These are phyloP conservation scores for Rhopilema esculentum DNA, from an alignment of 30 jellyfish, hydroid and myxozoan species.

Conservation along the genomic window DNA sequence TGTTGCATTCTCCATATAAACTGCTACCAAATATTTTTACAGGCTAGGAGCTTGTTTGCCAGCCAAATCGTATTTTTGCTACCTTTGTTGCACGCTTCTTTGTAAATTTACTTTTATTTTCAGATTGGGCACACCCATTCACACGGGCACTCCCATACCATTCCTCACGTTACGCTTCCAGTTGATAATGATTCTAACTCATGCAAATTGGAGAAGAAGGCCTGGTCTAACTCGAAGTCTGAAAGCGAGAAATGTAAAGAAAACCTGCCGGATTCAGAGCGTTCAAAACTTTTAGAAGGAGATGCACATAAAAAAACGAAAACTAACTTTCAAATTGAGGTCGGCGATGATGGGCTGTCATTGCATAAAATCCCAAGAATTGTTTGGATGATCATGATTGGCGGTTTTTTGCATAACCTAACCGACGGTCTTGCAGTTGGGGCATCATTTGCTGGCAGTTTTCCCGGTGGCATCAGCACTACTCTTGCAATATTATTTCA, in stretches of 20 bases:
- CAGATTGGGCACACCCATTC: slow-evolving; percentile 85
- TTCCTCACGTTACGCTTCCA: slow-evolving; percentile 46
- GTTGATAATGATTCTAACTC: slow-evolving; percentile 20
- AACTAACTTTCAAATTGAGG: not conserved
- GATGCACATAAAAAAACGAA: not conserved
- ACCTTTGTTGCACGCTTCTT: too few species aligned
- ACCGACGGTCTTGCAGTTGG: slow-evolving; percentile 96
- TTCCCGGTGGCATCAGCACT: slow-evolving; percentile 92
- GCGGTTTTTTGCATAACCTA: slow-evolving; percentile 77
- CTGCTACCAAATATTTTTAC: too few species aligned
- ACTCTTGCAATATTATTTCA: slow-evolving; percentile 85
- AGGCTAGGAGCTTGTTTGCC: too few species aligned
- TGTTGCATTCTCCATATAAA: too few species aligned
- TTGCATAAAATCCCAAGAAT: slow-evolving; percentile 66
- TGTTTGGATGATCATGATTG: slow-evolving; percentile 80
- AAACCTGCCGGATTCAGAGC: slow-evolving; percentile 12
- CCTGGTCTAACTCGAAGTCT: not conserved
- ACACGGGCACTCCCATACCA: slow-evolving; percentile 85
- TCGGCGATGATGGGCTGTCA: not conserved
- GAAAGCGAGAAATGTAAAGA: not conserved
- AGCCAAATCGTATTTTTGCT: too few species aligned
- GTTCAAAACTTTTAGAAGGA: not conserved
- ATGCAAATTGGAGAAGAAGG: slow-evolving; percentile 1
- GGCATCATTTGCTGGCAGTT: slow-evolving; percentile 88
- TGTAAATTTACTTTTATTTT: not conserved